phyloP scores from a whole-genome alignment of 1,140 invertebrate species.

The Phocides pigmalion region DNA sequence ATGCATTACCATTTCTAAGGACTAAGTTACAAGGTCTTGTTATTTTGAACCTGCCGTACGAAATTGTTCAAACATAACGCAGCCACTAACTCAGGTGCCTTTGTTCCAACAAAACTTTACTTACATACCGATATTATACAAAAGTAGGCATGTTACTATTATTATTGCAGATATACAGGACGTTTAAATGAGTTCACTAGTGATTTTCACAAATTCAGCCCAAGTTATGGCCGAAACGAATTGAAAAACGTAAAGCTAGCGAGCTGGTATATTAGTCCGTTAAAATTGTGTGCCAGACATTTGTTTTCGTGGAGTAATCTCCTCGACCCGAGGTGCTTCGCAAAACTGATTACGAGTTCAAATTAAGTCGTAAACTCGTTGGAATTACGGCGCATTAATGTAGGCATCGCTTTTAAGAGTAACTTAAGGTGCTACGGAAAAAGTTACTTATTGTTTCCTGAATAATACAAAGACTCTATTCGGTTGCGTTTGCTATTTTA shows the following conservation, averaged over 20 bases:
- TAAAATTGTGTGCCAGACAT: constrained; percentile 54
- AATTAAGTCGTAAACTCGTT: constrained; percentile 78
- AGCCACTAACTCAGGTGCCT: no score
- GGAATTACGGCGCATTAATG: constrained; percentile 69
- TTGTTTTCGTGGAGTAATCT: constrained; percentile 71
- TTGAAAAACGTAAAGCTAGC: constrained; percentile 54
- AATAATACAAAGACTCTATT: not conserved
- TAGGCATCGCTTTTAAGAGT: constrained; percentile 41
- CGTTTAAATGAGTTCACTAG: constrained; percentile 33
- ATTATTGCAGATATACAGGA: no score
- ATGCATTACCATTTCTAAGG: no score
- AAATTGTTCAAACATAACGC: no score
- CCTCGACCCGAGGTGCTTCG: constrained; percentile 61
- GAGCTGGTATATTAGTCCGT: constrained; percentile 54
- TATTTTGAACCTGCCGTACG: no score
- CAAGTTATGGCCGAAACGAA: constrained; percentile 46
- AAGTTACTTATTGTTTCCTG: constrained; percentile 34
- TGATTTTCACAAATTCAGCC: constrained; percentile 46
- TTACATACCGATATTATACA: no score
- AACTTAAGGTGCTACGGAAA: constrained; percentile 35
- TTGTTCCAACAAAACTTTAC: no score
- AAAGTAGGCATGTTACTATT: no score
- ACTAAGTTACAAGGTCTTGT: no score
- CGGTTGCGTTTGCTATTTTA: no score
- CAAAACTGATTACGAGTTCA: constrained; percentile 76